Evolutionary conservation across 2,113 vertebrate genomes (phyloP).

Genomic region (Nesogale talazaci): DNA sequence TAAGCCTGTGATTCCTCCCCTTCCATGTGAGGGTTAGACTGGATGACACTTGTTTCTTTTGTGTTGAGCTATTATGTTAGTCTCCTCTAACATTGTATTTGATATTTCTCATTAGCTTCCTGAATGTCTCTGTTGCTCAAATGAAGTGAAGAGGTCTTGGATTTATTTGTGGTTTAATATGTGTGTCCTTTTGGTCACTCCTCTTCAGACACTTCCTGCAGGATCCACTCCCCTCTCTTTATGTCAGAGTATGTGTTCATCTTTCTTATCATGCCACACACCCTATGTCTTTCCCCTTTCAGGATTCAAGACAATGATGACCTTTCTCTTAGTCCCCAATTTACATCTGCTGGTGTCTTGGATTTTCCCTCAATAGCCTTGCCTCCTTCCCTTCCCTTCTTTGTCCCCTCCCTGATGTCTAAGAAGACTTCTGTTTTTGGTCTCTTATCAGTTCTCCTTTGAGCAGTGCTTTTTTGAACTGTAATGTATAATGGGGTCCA

Average conservation of each 20-base stretch:
- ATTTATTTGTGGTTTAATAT: neutral
- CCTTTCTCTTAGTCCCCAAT: neutral
- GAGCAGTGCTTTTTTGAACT: neutral
- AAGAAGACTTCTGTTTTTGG: neutral
- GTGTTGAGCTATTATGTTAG: neutral
- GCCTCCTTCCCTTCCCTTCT: neutral
- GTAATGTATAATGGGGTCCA: neutral
- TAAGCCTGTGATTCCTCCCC: neutral
- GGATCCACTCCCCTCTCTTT: neutral
- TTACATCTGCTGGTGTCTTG: neutral
- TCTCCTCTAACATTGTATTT: neutral
- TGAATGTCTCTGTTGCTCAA: neutral
- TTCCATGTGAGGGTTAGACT: neutral
- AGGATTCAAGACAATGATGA: neutral
- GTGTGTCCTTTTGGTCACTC: neutral
- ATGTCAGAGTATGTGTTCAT: neutral
- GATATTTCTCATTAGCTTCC: neutral
- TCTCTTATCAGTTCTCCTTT: neutral
- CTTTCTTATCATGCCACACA: neutral
- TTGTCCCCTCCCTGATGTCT: neutral
- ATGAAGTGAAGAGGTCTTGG: neutral
- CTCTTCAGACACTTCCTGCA: neutral
- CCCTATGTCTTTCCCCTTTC: neutral
- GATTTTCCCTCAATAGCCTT: fast-evolving
- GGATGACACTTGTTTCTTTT: neutral